Evolutionary conservation across 2,888 invertebrate genomes (phyloP), one percentile per base, ranked within the genome.

Genomic region (Drosophila pullipes): DNA sequence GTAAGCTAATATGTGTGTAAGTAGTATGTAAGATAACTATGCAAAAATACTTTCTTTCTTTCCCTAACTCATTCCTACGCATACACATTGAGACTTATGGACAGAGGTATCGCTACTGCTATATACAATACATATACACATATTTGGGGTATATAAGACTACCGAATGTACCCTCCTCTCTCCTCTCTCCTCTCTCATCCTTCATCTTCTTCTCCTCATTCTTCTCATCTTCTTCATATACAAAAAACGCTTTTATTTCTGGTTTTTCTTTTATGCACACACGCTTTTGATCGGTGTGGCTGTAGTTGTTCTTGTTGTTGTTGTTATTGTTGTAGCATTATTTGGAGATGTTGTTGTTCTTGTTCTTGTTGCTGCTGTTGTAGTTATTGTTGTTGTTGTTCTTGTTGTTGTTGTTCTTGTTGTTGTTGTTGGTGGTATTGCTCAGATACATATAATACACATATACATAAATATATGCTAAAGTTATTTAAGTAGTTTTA

Each of bases 361-460:
- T 73, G 49, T 74, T 70, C 28, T 69, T 64, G 57, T 67, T 72
- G 66, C 47, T 74, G 68, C 76, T 75, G 70, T 58, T 67, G 62
- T 61, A 33, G 67, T 63, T n/a, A 13, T 41, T 74, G 65, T 66
- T 70, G 44, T 69, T 62, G n/a, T n/a, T n/a, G n/a, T n/a, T n/a
- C n/a, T n/a, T n/a, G n/a, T n/a, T n/a, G 55, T 70, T 72, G 64
- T 59, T 74, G 64, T 79, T 75, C 16, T 44, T 58, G 10, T 58
- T 22, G 16, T 58, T 44, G 35, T 73, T 74, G 78, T 73, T 83
- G 86, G 87, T 85, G 89, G 89, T 76, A 81, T 89, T 74, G 76
- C 86, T 78, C 82, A 76, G 58, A 65, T 76, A 73, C 66, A 64
- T 71, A 80, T 41, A 67, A 76, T 57, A 65, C 73, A 39, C 52